Conservation (phyloP, 35 echinoderm and acorn worm species). For the Patiria miniata region DNA sequence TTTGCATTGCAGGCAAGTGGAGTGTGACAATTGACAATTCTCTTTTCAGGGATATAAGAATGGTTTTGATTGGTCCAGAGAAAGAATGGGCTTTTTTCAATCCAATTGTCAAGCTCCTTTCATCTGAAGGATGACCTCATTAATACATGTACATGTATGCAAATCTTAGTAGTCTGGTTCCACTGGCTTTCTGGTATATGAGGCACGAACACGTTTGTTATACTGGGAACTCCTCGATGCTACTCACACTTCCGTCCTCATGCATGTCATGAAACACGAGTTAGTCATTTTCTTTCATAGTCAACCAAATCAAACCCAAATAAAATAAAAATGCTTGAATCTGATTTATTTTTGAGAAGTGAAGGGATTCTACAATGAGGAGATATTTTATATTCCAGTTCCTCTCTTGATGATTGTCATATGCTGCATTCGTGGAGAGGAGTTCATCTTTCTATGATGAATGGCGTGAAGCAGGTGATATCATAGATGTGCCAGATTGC, state of each 20-base stretch:
- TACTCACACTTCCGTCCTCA: too few species aligned
- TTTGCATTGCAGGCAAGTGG: too few species aligned
- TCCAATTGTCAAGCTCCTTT: background rate
- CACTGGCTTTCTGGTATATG: background rate
- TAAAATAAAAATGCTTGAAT: background rate
- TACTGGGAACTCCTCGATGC: too few species aligned
- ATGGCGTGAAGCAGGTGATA: slow-evolving; percentile 30
- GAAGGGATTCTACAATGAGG: too few species aligned
- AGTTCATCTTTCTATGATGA: background rate
- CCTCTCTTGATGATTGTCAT: background rate
- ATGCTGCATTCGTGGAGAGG: slow-evolving; percentile 24
- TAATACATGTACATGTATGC: too few species aligned
- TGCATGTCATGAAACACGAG: too few species aligned
- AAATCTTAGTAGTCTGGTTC: background rate
- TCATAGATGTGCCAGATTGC: slow-evolving; percentile 36
- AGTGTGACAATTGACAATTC: background rate
- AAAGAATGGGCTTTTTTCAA: background rate
- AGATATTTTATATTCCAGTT: background rate
- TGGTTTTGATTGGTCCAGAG: background rate
- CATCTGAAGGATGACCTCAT: background rate
- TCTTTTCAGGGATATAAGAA: background rate
- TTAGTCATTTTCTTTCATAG: too few species aligned
- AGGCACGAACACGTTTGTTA: too few species aligned
- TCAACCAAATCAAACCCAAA: too few species aligned
- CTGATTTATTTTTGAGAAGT: background rate